Evolutionary conservation across 1,140 invertebrate genomes (phyloP).

Genomic region (Rhizoglyphus robini): DNA sequence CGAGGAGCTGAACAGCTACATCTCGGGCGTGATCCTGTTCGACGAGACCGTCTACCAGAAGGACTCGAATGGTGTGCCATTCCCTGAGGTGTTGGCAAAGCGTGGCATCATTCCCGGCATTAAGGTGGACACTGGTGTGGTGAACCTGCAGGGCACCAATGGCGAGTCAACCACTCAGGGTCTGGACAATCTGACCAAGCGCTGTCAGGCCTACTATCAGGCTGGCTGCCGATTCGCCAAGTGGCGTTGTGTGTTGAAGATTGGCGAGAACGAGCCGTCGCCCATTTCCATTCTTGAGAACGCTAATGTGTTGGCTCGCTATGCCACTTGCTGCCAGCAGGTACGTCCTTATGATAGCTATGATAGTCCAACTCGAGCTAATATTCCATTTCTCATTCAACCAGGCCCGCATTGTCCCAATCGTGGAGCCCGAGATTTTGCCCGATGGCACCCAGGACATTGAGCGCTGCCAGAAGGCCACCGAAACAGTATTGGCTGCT

Average conservation of each 20-base stretch:
- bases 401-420: slow-evolving; percentile 75
- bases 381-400: slow-evolving; percentile 1
- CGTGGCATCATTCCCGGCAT: slow-evolving; percentile 79
- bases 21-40: slow-evolving; percentile 86
- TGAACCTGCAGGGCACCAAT: slow-evolving; percentile 71
- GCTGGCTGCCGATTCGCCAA: slow-evolving; percentile 96
- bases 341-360: slow-evolving; percentile 26
- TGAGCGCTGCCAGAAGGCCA: slow-evolving; percentile 79
- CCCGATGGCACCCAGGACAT: slow-evolving; percentile 84
- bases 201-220: slow-evolving; percentile 96
- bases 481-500: slow-evolving; percentile 87
- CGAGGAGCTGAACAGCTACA: slow-evolving; percentile 47
- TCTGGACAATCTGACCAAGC: slow-evolving; percentile 78
- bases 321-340: slow-evolving; percentile 72
- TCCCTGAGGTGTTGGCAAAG: slow-evolving; percentile 63
- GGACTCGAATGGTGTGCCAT: slow-evolving; percentile 65
- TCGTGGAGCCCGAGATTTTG: slow-evolving; percentile 85
- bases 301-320: slow-evolving; percentile 86
- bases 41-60: slow-evolving; percentile 97
- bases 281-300: slow-evolving; percentile 81
- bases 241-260: slow-evolving; percentile 94
- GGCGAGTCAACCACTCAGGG: slow-evolving; percentile 94
- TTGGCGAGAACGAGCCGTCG: slow-evolving; percentile 73
- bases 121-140: slow-evolving; percentile 80
- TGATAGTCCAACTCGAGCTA: neutral